A percentile compares a stretch with the other conserved stretches of the same genome.
Evolutionary conservation across 2,113 vertebrate genomes (phyloP).

Genomic region (Bubo blakistoni): DNA sequence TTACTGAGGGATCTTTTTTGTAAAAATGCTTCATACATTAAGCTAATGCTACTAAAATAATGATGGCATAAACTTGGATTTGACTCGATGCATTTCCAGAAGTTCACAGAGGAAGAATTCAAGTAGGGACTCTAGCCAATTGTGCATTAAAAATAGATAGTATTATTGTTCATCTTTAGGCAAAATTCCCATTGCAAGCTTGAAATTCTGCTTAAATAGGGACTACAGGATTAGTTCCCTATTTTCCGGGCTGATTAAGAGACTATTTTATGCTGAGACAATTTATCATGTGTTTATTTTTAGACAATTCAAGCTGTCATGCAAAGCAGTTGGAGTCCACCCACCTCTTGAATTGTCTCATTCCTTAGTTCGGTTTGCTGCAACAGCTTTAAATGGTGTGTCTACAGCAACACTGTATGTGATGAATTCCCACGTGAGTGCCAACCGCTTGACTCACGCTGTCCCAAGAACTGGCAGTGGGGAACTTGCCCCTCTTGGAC

Average conservation of each 20-base stretch:
- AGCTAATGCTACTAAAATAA: not conserved
- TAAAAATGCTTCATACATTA: not conserved
- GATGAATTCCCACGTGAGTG: conserved; percentile 64
- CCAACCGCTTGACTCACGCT: conserved; percentile 37
- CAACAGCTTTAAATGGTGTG: conserved; percentile 78
- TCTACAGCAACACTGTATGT: conserved; percentile 78
- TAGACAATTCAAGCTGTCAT: conserved; percentile 86
- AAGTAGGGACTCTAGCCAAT: conserved; percentile 40
- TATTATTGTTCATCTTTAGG: conserved; percentile 60
- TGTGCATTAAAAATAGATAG: conserved; percentile 62
- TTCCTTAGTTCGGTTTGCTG: conserved; percentile 83
- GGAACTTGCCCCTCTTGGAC: conserved; percentile 52
- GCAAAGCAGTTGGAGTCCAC: conserved; percentile 80
- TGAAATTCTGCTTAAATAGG: conserved; percentile 61
- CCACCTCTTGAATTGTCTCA: conserved; percentile 88
- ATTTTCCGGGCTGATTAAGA: conserved; percentile 54
- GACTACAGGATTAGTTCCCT: conserved; percentile 63
- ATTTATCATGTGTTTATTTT: conserved; percentile 54
- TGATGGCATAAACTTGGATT: conserved; percentile 1
- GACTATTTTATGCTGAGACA: conserved; percentile 47
- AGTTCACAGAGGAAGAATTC: conserved; percentile 55
- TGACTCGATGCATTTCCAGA: conserved; percentile 39
- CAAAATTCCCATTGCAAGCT: conserved; percentile 62
- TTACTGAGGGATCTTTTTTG: not conserved
- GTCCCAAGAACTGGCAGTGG: conserved; percentile 51